These are phyloP conservation scores for Caenorhabditis becei DNA, from an alignment of 2,888 invertebrate species.

Conservation along the genomic window DNA sequence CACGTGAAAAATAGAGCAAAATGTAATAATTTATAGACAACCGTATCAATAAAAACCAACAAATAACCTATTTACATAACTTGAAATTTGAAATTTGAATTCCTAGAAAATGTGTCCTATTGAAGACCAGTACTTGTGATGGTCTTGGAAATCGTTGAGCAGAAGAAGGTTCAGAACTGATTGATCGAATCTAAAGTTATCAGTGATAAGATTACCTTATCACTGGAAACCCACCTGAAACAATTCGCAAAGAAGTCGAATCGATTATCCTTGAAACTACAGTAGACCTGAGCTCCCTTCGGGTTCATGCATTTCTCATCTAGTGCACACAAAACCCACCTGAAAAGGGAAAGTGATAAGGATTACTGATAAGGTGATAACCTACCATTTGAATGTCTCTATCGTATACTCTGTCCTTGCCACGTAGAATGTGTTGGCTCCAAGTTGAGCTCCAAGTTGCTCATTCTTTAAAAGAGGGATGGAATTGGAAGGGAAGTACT, in stretches of 20 bases:
- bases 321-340: conserved; percentile 41
- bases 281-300: conserved; percentile 13
- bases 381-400: conserved; percentile 40
- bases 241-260: conserved; percentile 23
- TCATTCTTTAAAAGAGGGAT: conserved; percentile 14
- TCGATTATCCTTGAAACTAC: conserved; percentile 16
- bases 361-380: not conserved
- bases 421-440: conserved; percentile 33
- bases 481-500: conserved; percentile 29
- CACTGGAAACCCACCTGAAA: conserved; percentile 10
- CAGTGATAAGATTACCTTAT: not conserved
- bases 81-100: not conserved
- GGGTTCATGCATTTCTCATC: conserved; percentile 34
- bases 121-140: conserved; percentile 11
- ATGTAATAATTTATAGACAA: too few species aligned
- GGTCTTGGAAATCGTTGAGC: conserved; percentile 29
- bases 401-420: conserved; percentile 18
- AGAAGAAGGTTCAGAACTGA: conserved; percentile 36
- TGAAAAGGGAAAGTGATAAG: not conserved
- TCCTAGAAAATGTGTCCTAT: not conserved
- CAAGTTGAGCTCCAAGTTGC: conserved; percentile 16
- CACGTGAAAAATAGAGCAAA: too few species aligned
- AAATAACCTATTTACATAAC: too few species aligned
- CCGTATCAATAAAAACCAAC: too few species aligned
- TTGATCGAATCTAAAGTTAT: conserved; percentile 50